phyloP scores from a whole-genome alignment of 2,888 invertebrate species.

The Caenorhabditis doughertyi region DNA sequence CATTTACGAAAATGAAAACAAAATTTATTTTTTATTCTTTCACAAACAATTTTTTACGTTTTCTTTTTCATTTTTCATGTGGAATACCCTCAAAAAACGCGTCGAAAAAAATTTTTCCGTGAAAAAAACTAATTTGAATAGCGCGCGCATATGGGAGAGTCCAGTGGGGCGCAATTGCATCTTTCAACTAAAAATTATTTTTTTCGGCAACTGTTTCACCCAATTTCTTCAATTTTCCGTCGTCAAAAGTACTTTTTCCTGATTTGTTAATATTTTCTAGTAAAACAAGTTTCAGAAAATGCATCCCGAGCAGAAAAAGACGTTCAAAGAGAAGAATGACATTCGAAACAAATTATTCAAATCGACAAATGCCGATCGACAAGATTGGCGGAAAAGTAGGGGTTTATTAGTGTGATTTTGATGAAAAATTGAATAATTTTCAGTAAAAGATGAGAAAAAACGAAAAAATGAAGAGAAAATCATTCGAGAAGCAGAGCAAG shows the following conservation, averaged over 20 bases:
- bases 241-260: not conserved
- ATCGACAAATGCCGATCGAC: slow-evolving; percentile 57
- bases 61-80: not conserved
- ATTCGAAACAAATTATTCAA: slow-evolving; percentile 62
- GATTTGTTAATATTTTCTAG: not conserved
- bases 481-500: slow-evolving; percentile 47
- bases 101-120: too few species aligned
- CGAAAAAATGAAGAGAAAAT: slow-evolving; percentile 65
- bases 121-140: slow-evolving; percentile 3
- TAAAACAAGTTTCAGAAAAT: slow-evolving; percentile 36
- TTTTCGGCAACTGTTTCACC: not conserved
- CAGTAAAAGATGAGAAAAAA: slow-evolving; percentile 66
- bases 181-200: not conserved
- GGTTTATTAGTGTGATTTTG: not conserved
- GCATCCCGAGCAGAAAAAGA: slow-evolving; percentile 59
- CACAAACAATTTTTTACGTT: not conserved
- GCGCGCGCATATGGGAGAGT: slow-evolving; percentile 3
- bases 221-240: not conserved
- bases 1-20: slow-evolving; percentile 14
- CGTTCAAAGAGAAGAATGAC: slow-evolving; percentile 62
- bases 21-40: slow-evolving; percentile 22
- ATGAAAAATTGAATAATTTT: not conserved
- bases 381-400: slow-evolving; percentile 61
- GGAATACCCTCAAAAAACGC: not conserved
- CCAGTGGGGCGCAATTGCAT: slow-evolving; percentile 6